Evolutionary conservation across 1,140 invertebrate genomes (phyloP), one percentile per base, ranked within the genome.

Genomic region (Nymphalis io): DNA sequence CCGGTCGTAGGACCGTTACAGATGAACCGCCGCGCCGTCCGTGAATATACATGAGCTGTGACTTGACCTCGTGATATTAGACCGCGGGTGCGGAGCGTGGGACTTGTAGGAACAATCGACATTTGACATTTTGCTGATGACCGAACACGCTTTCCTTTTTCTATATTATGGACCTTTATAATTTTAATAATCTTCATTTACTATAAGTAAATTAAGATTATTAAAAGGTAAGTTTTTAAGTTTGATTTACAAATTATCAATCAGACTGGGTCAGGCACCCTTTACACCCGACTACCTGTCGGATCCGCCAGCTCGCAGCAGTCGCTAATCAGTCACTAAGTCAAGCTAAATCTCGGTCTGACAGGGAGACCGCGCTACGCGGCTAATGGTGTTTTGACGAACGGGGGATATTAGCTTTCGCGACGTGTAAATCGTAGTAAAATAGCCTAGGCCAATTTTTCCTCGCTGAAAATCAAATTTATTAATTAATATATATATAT

Each of bases 251-350:
- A 27, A 81, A 74, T 55, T 80, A 88, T 87, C 88, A 87, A 90
- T 88, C 88, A 87, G 78, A 51, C 75, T 73, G 83, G 82, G 85
- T 86, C 86, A 78, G 55, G 69, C 76, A 74, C 79, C 75, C 79
- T 76, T 72, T 53, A 72, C 71, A 79, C 48, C 69, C 77, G 73
- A 79, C 81, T 76, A 81, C 81, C 78, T 82, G 81, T 82, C 76
- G 81, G 73, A 70, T 58, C 70, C 68, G 72, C 70, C 74, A 80
- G 66, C 73, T 69, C 76, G 70, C 78, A 84, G 74, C 82, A 83
- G 85, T 83, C 80, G 86, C 86, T 91, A 89, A 91, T 89, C 87
- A 91, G 86, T 91, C 86, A 89, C 85, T 88, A 88, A 89, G 86
- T 87, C 83, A 82, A 85, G 81, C 81, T 79, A 88, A 89, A 90